Conservation (phyloP, 2,113 vertebrate genomes). For the Ranitomeya variabilis region DNA sequence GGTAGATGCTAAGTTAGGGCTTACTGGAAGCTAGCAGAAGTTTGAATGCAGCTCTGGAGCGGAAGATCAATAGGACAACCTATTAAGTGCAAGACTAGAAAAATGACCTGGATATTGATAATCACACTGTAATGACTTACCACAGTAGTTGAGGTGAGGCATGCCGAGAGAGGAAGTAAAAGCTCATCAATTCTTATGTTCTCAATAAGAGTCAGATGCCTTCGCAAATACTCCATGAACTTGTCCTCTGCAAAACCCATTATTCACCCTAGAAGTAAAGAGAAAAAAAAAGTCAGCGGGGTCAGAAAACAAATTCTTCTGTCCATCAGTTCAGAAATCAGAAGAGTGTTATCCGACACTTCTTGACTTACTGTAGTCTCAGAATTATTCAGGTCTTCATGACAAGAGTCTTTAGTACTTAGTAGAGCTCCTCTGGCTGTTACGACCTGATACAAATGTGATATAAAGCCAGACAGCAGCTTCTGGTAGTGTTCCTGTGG, state of each 20-base stretch:
- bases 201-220: fast-evolving
- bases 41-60: neutral
- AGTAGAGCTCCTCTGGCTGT: too few species aligned
- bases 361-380: too few species aligned
- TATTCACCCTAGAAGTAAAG: conserved; percentile 1
- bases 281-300: neutral
- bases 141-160: conserved; percentile 22
- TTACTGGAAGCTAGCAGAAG: neutral
- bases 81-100: neutral
- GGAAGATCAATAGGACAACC: neutral
- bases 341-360: too few species aligned
- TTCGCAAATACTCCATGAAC: neutral
- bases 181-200: conserved; percentile 23
- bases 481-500: too few species aligned
- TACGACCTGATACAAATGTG: too few species aligned
- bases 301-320: neutral
- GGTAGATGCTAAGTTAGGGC: too few species aligned
- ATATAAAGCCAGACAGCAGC: too few species aligned
- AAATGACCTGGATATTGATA: neutral
- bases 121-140: conserved; percentile 37
- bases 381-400: too few species aligned
- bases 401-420: too few species aligned
- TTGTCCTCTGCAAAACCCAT: conserved; percentile 51
- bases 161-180: neutral
- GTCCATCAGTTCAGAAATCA: neutral